Evolutionary conservation across 2,888 invertebrate genomes (phyloP), one percentile per base, ranked within the genome.

Genomic region (Tortrix viridana): DNA sequence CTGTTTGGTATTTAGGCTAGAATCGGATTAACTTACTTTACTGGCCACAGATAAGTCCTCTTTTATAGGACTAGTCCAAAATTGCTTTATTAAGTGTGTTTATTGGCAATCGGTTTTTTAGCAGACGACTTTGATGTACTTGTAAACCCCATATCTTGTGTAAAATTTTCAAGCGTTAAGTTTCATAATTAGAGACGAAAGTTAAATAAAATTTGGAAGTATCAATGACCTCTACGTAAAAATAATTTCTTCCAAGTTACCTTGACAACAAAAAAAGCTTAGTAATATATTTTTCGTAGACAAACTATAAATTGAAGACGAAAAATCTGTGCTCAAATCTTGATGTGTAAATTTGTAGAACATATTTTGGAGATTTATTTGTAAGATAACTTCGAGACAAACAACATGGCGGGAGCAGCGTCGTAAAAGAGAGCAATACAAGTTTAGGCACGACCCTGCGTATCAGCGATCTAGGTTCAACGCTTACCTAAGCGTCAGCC

Each of bases 381-480:
- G 32, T 19, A 26, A 58, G 57, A 59, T 59, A 59, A 32, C 9
- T 19, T 23, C 2, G 32, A 62, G 56, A 62, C 55, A 61, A 20
- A 61, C 48, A 61, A 49, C 43, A 43, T 55, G 48, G 23, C 44
- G 9, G 18, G 2, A 50, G 16, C 50, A 41, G 41, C 7, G 18
- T 57, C 62, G 56, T 62, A 62, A 62, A 62, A 56, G 19, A 20
- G 20, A 48, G 14, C 22, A 47, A 22, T 38, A 41, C 23, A 37
- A 49, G 54, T 41, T 54, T 20, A 26, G 48, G 61, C 49, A 20
- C 26, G 49, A 56, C 56, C 50, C 50, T 54, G 41, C 55, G 49
- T 62, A 52, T 56, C 62, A 57, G 56, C 62, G 38, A 57, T 62
- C 62, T 52, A 62, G 62, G 50, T 57, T 52, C 16, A 53, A 50